These are phyloP conservation scores for Enteromius fasciolatus DNA, from an alignment of 2,797 vertebrate genomes.

Conservation along the genomic window DNA sequence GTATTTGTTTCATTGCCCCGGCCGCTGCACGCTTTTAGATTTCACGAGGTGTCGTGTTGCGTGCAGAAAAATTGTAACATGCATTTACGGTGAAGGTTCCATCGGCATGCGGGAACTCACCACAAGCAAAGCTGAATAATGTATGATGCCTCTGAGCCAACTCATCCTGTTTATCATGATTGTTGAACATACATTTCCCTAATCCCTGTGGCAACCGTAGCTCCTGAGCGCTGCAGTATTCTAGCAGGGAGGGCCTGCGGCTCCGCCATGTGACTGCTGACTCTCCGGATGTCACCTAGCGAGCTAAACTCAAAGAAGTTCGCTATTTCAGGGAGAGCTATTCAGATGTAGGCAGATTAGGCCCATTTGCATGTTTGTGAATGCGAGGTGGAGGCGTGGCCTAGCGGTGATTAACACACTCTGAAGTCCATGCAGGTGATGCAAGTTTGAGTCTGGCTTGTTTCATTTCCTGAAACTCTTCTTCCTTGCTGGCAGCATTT, in stretches of 20 bases:
- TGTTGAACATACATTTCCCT: constrained; percentile 64
- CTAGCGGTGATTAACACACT: neutral
- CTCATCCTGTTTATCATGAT: constrained; percentile 62
- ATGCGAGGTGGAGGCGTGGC: neutral
- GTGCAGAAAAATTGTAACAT: constrained; percentile 40
- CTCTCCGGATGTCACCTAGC: constrained; percentile 27
- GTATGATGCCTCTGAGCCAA: constrained; percentile 63
- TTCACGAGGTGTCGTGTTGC: constrained; percentile 36
- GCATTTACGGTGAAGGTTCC: constrained; percentile 46
- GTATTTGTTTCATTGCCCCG: constrained; percentile 39
- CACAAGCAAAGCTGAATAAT: constrained; percentile 59
- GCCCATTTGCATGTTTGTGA: neutral
- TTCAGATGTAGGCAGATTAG: neutral
- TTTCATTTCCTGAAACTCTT: neutral
- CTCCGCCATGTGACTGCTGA: constrained; percentile 20
- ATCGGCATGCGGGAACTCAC: constrained; percentile 47
- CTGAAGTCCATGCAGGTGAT: neutral
- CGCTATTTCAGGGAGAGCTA: neutral
- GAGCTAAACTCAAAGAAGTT: neutral
- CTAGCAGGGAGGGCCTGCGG: constrained; percentile 33
- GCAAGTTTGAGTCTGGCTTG: neutral
- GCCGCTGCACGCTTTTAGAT: constrained; percentile 22
- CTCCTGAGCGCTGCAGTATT: constrained; percentile 36
- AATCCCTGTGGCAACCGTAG: constrained; percentile 54
- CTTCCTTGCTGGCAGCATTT: neutral